Evolutionary conservation across 2,113 vertebrate genomes (phyloP).

Genomic region (Menura novaehollandiae): DNA sequence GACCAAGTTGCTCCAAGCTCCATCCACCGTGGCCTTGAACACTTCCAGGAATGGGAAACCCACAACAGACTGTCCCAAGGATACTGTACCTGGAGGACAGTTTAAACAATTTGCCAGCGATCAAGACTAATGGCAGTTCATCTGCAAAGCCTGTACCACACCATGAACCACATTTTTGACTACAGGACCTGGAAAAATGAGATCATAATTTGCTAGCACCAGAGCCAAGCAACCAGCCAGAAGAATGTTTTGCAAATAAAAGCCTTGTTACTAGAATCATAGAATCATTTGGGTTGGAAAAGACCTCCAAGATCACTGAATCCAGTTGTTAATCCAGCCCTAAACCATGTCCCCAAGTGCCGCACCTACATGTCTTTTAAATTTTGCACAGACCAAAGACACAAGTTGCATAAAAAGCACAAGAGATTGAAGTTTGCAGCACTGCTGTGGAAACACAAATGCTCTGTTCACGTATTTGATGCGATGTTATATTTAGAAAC

Average conservation of each 20-base stretch:
- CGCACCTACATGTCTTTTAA: background rate
- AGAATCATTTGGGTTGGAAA: background rate
- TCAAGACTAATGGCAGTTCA: background rate
- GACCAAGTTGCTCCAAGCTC: background rate
- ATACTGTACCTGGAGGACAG: background rate
- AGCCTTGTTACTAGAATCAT: background rate
- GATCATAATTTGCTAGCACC: background rate
- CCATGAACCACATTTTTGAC: background rate
- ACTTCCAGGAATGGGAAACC: background rate
- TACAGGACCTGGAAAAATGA: background rate
- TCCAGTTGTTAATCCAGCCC: background rate
- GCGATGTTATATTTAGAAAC: background rate
- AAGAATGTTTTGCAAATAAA: background rate
- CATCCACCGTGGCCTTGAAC: background rate
- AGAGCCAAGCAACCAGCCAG: background rate
- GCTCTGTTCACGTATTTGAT: background rate
- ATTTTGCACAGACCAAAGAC: background rate
- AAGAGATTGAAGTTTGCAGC: background rate
- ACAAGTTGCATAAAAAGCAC: background rate
- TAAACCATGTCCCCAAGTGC: background rate
- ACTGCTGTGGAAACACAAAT: background rate
- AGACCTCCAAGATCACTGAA: background rate
- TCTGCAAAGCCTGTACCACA: background rate
- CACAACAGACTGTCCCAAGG: background rate
- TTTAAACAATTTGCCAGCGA: background rate